Base-by-base conservation (phyloP, 2,888 invertebrate genomes). In the Brachypalpus laphriformis region DNA sequence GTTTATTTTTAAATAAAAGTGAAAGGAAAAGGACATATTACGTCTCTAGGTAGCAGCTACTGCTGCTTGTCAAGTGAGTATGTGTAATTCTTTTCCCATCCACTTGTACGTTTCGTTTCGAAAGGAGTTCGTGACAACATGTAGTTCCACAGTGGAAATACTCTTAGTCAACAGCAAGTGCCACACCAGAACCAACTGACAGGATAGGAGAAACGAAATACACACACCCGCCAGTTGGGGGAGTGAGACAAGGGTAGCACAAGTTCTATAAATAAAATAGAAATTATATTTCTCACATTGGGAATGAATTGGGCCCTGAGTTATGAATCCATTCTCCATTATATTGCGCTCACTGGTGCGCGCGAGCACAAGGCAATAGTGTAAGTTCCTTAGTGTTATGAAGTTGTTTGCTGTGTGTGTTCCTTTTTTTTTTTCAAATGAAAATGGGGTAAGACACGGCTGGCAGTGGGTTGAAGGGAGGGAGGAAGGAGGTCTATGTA, bases 281-380 rank as follows among this genome's bases (percentile, higher is more conserved):
- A 85, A 85, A 85, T 81, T 85, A 81, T 85, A 81, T 75, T 85
- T 85, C 71, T 81, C 85, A 81, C 81, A 83, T 83, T 70, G 80
- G 80, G 74, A 83, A 83, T 85, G 81, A 81, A 85, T 85, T 85
- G 85, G 85, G 71, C 75, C 56, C 70, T 70, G 71, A 80, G 76
- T 85, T 78, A 75, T 85, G 81, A 81, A 85, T 85, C 71, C 71
- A 76, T 81, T 80, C 80, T 75, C 70, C 57, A 80, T 85, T 80
- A 80, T 80, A 78, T 83, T 78, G 82, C 66, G 78, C 72, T 78
- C 72, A 59, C 14, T 85, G 75, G 85, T 66, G 81, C 85, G 81
- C 85, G 81, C 71, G 22, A 85, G 51, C 75, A 71, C 75, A 71
- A 71, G 75, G 75, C 75, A 71, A 76, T 75, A 59, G 40, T 72